Evolutionary conservation across 2,797 vertebrate species (phyloP).

Genomic region (Xenops minutus): DNA sequence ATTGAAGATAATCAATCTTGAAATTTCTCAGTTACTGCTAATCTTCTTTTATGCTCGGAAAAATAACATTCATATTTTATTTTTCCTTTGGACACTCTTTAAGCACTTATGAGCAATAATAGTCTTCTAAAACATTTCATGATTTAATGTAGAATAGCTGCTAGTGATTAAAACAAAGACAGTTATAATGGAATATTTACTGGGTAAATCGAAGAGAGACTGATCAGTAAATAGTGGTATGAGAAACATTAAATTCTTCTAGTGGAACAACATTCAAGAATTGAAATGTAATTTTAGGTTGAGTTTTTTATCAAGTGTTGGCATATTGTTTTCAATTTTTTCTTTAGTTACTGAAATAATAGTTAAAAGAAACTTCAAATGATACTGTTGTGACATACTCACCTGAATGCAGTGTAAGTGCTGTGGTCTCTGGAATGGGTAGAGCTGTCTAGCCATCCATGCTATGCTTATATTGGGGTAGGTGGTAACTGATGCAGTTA

Average conservation of each 20-base stretch:
- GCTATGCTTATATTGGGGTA: not conserved
- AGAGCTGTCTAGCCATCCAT: not conserved
- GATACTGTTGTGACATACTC: not conserved
- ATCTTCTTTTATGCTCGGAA: not conserved
- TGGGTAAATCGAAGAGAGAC: not conserved
- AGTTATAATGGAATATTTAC: not conserved
- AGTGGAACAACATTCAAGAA: not conserved
- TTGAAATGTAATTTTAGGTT: not conserved
- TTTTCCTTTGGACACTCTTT: constrained; percentile 1
- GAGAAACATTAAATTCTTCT: not conserved
- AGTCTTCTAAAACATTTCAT: not conserved
- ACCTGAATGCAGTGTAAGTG: accelerated
- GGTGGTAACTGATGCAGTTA: not conserved
- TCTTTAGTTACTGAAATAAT: not conserved
- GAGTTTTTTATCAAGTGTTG: not conserved
- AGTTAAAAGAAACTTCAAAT: not conserved
- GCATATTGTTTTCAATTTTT: not conserved
- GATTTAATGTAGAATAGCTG: not conserved
- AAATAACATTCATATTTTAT: constrained; percentile 19
- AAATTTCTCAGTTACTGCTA: not conserved
- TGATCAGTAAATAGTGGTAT: not conserved
- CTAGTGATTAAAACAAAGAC: not conserved
- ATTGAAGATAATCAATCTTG: not conserved
- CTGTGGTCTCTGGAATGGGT: not conserved
- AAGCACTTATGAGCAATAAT: not conserved